Base-by-base conservation (phyloP, 1,140 invertebrate species). In the Manduca sexta region DNA sequence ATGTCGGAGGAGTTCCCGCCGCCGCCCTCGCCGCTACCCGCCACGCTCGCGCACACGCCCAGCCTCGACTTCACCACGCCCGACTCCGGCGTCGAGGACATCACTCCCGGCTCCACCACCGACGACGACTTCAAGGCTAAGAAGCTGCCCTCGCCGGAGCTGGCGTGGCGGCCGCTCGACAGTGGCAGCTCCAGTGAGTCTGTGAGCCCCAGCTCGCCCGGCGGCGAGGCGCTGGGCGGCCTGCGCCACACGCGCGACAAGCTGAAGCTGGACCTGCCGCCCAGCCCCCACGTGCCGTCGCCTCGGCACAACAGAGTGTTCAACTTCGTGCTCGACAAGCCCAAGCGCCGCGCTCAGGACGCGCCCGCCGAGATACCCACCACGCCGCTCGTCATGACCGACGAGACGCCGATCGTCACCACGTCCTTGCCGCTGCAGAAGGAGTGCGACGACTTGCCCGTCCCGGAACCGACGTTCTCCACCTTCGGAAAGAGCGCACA, bases 161-260 rank as follows among this genome's bases (percentile, higher is more conserved):
- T 57, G 1, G 55, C 57, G 35, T 67, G 74, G 79, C 49, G 72
- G 56, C 69, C 5, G 49, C 64, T n/a, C 16, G 76, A 84, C 50
- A 83, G 82, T 41, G 74, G 68, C 41, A 83, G 82, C 42, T 84
- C 79, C 14, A 76, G 76, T 42, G 77, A 82, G 35, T 81, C 75
- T 0, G 76, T 75, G 10, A 80, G 75, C 37, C 78, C 79, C 1
- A 73, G 71, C 51, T 83, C 80, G 2, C 83, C 83, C 0, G 72
- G 74, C 10, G 71, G 64, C 11, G 69, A 70, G 31, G 74, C 73
- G 11, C 72, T 93, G 11, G 93, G 93, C n/a, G 91, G 93, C 14
- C 72, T 94, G 10, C 79, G 92, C 26, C 93, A 94, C 63, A 93
- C 92, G 1, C 81, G 92, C 51, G 90, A 92, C 67, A 88, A 88